Evolutionary conservation across 2,797 vertebrate species (phyloP).

Genomic region (Helarctos malayanus): DNA sequence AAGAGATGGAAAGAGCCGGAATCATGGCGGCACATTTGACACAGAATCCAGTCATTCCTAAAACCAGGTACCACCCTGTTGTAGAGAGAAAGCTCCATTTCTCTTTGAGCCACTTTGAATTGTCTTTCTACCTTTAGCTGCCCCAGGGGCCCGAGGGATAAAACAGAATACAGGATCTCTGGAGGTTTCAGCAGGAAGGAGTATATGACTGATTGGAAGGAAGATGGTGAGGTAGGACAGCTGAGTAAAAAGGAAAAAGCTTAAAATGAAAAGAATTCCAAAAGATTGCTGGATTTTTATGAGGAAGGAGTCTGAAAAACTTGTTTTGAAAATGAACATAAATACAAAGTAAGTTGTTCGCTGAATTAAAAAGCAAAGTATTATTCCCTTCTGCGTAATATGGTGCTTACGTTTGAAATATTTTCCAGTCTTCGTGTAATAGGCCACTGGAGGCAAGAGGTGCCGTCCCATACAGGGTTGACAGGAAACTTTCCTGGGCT

Average conservation of each 20-base stretch:
- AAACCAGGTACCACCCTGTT: background rate
- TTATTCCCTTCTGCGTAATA: background rate
- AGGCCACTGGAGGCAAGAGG: background rate
- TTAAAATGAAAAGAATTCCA: background rate
- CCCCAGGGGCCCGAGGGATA: background rate
- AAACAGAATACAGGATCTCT: background rate
- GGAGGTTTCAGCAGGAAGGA: background rate
- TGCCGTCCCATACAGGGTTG: background rate
- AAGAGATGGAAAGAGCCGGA: background rate
- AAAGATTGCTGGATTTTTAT: background rate
- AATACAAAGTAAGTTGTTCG: conserved; percentile 12
- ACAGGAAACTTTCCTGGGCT: background rate
- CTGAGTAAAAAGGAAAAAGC: background rate
- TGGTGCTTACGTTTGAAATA: background rate
- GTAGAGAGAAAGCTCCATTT: background rate
- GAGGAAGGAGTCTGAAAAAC: background rate
- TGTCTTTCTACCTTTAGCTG: conserved; percentile 62
- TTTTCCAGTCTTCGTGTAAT: background rate
- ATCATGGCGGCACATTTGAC: background rate
- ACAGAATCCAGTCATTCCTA: background rate
- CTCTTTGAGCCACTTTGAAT: background rate
- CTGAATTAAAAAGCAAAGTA: background rate
- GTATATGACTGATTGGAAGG: background rate
- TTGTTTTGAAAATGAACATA: background rate
- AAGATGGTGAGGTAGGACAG: background rate